Conservation (phyloP, 2,797 vertebrate genomes). For the Gymnodraco acuticeps region DNA sequence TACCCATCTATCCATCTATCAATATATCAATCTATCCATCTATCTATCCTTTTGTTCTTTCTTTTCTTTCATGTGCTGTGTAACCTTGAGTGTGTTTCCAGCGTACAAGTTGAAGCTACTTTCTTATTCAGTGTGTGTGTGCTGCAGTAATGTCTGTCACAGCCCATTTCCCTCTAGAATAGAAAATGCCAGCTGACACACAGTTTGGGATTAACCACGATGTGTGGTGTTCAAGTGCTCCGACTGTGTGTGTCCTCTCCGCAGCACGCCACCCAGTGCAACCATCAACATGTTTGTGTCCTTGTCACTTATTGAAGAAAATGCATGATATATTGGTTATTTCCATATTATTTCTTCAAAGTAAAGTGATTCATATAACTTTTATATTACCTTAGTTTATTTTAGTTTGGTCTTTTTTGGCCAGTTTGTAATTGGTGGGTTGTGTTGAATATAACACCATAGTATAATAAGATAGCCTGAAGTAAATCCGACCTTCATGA, state of each 20-base stretch:
- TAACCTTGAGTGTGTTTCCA: constrained; percentile 68
- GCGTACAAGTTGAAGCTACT: constrained; percentile 33
- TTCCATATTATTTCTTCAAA: neutral
- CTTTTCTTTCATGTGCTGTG: constrained; percentile 7
- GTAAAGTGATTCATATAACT: neutral
- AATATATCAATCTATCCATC: neutral
- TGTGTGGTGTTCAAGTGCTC: constrained; percentile 34
- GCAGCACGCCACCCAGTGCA: neutral
- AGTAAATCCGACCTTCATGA: neutral
- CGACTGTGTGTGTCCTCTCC: constrained; percentile 1
- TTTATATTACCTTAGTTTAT: neutral
- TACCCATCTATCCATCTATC: constrained; percentile 8
- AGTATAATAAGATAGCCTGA: neutral
- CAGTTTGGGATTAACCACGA: constrained; percentile 54
- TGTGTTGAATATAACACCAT: neutral
- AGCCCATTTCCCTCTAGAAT: constrained; percentile 69
- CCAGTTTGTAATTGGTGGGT: neutral
- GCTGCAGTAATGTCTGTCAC: constrained; percentile 72
- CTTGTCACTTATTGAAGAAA: neutral
- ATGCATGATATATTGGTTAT: neutral
- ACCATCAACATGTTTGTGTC: constrained; percentile 21
- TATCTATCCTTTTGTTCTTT: neutral
- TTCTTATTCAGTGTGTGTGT: constrained; percentile 70
- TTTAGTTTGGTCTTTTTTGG: neutral
- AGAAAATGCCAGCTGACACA: constrained; percentile 71